Percentiles rank a stretch among this genome's conserved stretches.
These are phyloP conservation scores for Neoascia interrupta DNA, from an alignment of 2,888 invertebrate genomes.

Conservation along the genomic window DNA sequence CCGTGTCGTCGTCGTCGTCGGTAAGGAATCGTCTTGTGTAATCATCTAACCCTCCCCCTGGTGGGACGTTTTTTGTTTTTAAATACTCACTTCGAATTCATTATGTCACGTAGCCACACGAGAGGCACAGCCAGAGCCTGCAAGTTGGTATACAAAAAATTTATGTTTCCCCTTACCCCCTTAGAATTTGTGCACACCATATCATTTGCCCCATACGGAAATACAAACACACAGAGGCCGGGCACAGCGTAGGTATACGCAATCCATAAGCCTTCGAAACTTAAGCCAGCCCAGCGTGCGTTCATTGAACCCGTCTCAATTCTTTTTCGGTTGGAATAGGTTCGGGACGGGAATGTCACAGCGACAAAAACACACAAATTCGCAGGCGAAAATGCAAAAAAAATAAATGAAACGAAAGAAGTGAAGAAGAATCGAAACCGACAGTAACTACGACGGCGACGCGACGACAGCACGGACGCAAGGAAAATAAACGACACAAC, in stretches of 20 bases:
- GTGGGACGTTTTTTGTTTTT: slow-evolving; percentile 10
- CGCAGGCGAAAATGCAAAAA: slow-evolving; percentile 33
- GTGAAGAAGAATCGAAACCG: slow-evolving; percentile 46
- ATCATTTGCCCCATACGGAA: slow-evolving; percentile 16
- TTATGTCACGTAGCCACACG: slow-evolving; percentile 61
- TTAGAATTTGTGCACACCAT: slow-evolving; percentile 43
- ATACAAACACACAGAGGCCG: slow-evolving; percentile 26
- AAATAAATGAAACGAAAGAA: neutral
- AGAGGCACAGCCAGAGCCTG: slow-evolving; percentile 45
- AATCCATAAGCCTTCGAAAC: slow-evolving; percentile 70
- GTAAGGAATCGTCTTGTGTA: slow-evolving; percentile 21
- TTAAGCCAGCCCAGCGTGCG: slow-evolving; percentile 54
- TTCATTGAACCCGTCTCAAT: slow-evolving; percentile 73
- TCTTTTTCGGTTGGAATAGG: slow-evolving; percentile 73
- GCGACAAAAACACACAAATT: slow-evolving; percentile 28
- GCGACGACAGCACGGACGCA: slow-evolving; percentile 32
- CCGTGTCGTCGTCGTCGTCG: neutral
- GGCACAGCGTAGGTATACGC: slow-evolving; percentile 6
- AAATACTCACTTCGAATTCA: slow-evolving; percentile 56
- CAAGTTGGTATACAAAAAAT: slow-evolving; percentile 43
- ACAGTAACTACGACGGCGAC: slow-evolving; percentile 56
- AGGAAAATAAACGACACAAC: neutral
- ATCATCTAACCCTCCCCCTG: slow-evolving; percentile 26
- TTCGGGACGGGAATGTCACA: slow-evolving; percentile 62
- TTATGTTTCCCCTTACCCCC: slow-evolving; percentile 44